Conservation (phyloP, 2,797 vertebrate genomes). For the Pseudotriccus pelzelni region DNA sequence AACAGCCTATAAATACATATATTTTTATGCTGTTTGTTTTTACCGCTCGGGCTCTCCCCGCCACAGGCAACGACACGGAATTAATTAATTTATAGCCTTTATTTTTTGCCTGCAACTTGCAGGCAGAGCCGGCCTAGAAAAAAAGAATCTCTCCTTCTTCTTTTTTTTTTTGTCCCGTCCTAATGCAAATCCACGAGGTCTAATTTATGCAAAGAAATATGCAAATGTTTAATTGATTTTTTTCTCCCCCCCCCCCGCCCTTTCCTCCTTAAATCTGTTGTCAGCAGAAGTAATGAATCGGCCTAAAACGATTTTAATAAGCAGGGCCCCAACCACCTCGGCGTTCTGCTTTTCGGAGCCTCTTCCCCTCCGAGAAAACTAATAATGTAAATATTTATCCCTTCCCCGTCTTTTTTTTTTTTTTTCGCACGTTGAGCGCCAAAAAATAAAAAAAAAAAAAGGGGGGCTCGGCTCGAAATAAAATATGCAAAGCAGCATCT, state of each 20-base stretch:
- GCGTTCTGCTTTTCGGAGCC: not conserved
- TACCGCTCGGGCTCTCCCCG: not conserved
- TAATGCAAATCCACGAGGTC: conserved; percentile 46
- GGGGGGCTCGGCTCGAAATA: no score
- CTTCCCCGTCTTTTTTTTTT: not conserved
- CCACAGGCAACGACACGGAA: not conserved
- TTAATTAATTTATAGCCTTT: conserved; percentile 35
- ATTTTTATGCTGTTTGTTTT: not conserved
- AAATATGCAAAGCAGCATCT: conserved; percentile 45
- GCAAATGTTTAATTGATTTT: conserved; percentile 80
- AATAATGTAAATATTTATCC: conserved; percentile 23
- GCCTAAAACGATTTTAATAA: conserved; percentile 77
- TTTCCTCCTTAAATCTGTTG: conserved; percentile 70
- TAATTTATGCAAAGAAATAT: conserved; percentile 78
- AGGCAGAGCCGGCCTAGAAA: not conserved
- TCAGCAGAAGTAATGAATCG: conserved; percentile 78
- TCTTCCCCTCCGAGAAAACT: not conserved
- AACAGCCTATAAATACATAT: rapidly evolving
- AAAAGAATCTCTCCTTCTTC: no score
- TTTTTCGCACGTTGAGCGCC: no score
- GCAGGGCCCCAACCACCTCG: conserved; percentile 4
- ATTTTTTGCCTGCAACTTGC: not conserved
- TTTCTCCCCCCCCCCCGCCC: not conserved
- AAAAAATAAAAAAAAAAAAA: no score
- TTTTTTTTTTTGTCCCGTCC: conserved; percentile 11